Evolutionary conservation across 1,140 invertebrate genomes (phyloP).

Genomic region (Steinernema feltiae): DNA sequence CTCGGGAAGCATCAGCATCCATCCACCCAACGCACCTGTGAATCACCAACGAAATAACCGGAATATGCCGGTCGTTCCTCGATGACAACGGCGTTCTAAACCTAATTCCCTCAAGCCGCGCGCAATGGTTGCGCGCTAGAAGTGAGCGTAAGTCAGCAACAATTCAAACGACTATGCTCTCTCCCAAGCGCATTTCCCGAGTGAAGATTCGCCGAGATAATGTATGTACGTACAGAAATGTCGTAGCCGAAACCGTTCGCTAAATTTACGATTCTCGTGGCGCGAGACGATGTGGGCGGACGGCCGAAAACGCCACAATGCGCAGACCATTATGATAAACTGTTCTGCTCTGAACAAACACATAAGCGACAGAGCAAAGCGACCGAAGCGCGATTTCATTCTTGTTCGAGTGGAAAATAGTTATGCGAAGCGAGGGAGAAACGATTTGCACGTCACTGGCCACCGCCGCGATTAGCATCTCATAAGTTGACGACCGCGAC

Average conservation of each 20-base stretch:
- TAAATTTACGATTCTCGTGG: slow-evolving; percentile 8
- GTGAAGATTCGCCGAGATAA: no score
- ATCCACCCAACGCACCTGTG: not conserved
- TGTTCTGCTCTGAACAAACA: slow-evolving; percentile 13
- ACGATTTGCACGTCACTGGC: slow-evolving; percentile 3
- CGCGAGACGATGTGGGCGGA: slow-evolving; percentile 6
- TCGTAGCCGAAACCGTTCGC: not conserved
- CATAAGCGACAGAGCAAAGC: slow-evolving; percentile 13
- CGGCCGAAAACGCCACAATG: not conserved
- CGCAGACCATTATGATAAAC: slow-evolving; percentile 14
- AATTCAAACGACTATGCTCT: no score
- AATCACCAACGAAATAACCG: not conserved
- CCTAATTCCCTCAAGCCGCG: slow-evolving; percentile 10
- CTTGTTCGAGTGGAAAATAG: slow-evolving; percentile 5
- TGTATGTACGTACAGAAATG: not conserved
- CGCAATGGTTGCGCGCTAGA: no score
- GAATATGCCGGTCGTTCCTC: not conserved
- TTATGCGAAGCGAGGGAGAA: not conserved
- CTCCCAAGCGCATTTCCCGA: no score
- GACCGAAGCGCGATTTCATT: slow-evolving; percentile 10
- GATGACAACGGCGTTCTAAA: not conserved
- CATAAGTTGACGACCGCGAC: not conserved
- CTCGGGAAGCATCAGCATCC: not conserved
- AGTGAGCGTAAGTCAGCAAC: no score
- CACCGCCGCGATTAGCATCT: not conserved